phyloP scores from a whole-genome alignment of 2,888 invertebrate genomes.

The Dinocampus coccinellae region DNA sequence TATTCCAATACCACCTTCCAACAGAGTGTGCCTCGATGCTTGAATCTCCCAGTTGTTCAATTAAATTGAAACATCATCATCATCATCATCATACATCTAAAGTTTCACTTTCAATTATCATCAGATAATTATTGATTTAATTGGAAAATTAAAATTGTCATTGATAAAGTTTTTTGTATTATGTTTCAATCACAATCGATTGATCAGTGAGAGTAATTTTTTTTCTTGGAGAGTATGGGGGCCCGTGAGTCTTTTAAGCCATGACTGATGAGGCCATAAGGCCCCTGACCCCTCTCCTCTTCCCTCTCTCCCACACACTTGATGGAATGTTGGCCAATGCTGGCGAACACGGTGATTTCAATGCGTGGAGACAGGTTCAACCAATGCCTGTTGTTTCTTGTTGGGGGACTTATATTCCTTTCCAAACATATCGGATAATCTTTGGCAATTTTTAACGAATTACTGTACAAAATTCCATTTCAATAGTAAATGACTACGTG shows the following conservation, averaged over 20 bases:
- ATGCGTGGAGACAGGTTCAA: slow-evolving; percentile 68
- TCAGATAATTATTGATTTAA: too few relatives aligned
- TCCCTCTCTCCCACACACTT: slow-evolving; percentile 44
- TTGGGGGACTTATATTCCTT: slow-evolving; percentile 63
- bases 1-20: slow-evolving; percentile 35
- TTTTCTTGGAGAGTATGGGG: slow-evolving; percentile 32
- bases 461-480: too few relatives aligned
- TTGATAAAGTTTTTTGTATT: too few relatives aligned
- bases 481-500: neutral
- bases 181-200: neutral
- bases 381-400: slow-evolving; percentile 59
- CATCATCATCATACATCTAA: neutral
- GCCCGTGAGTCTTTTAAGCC: slow-evolving; percentile 45
- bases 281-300: slow-evolving; percentile 45
- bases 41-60: too few relatives aligned
- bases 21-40: too few relatives aligned
- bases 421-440: slow-evolving; percentile 67
- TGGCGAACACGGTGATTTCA: slow-evolving; percentile 65
- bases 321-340: slow-evolving; percentile 68
- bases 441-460: neutral
- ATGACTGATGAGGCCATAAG: slow-evolving; percentile 53
- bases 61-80: neutral
- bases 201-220: neutral
- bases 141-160: too few relatives aligned
- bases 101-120: neutral